Evolutionary conservation across 2,797 vertebrate genomes (phyloP).

Genomic region (Chromobotia macracanthus): DNA sequence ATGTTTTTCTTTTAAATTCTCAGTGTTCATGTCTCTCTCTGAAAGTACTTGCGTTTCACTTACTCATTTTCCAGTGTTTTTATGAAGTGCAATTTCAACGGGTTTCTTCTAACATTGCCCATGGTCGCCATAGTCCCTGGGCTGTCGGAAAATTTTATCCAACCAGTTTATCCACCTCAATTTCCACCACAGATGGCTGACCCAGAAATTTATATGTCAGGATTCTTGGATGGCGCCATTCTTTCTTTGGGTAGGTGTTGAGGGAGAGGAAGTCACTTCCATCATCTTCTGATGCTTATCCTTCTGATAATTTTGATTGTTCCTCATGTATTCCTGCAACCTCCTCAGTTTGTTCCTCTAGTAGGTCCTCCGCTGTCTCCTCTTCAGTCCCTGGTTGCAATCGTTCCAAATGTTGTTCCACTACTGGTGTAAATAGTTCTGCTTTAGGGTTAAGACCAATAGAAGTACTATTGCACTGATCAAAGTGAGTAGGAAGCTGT

Average conservation of each 20-base stretch:
- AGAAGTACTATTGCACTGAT: neutral
- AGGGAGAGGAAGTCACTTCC: neutral
- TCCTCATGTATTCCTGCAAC: neutral
- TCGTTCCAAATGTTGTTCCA: neutral
- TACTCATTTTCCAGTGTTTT: too few relatives aligned
- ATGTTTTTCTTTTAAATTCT: too few relatives aligned
- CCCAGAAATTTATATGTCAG: neutral
- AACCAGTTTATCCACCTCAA: neutral
- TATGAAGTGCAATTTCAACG: neutral
- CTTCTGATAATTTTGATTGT: neutral
- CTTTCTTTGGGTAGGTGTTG: neutral
- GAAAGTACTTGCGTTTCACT: too few relatives aligned
- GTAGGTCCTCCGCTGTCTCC: neutral
- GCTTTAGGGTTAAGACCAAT: neutral
- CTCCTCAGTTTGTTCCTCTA: neutral
- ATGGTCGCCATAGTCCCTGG: neutral
- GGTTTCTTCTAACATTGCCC: neutral
- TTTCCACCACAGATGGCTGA: constrained; percentile 5
- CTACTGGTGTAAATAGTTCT: neutral
- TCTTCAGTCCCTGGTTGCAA: neutral
- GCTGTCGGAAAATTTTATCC: too few relatives aligned
- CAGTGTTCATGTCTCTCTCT: too few relatives aligned
- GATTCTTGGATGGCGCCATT: neutral
- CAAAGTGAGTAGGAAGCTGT: neutral
- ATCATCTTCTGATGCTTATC: neutral